Conservation (phyloP, 23 tunicate species). For the Styela plicata region DNA sequence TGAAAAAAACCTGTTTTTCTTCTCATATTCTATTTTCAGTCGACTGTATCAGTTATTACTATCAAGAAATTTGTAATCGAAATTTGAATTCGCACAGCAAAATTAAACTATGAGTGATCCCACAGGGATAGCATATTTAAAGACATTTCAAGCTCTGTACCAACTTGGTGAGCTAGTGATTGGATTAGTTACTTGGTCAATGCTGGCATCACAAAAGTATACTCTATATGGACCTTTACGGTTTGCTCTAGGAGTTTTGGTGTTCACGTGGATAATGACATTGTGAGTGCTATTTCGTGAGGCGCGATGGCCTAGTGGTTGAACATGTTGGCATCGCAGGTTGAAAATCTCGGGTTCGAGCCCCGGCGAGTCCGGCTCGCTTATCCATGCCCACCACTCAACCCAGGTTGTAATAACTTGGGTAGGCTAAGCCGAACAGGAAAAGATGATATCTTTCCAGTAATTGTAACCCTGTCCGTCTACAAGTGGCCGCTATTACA, state of each 20-base stretch:
- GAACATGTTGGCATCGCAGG: too few relatives aligned
- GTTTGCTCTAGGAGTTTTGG: constrained; percentile 53
- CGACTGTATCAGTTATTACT: background rate
- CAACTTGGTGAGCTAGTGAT: constrained; percentile 54
- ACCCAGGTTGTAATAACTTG: too few relatives aligned
- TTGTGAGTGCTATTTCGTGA: constrained; percentile 79
- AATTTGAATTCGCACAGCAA: background rate
- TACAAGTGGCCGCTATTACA: too few relatives aligned
- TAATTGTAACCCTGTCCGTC: too few relatives aligned
- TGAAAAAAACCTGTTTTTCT: too few relatives aligned
- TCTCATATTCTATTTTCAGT: background rate
- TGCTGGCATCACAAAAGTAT: constrained; percentile 52
- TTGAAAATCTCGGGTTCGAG: too few relatives aligned
- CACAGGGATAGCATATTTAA: constrained; percentile 60
- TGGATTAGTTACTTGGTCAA: constrained; percentile 46
- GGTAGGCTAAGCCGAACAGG: too few relatives aligned
- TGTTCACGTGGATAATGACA: constrained; percentile 59
- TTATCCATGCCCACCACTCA: too few relatives aligned
- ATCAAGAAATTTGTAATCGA: too few relatives aligned
- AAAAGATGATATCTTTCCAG: too few relatives aligned
- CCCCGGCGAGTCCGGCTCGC: too few relatives aligned
- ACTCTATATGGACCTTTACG: constrained; percentile 12
- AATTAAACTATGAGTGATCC: constrained; percentile 37
- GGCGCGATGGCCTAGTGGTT: too few relatives aligned
- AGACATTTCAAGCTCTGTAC: constrained; percentile 61